Base-by-base conservation (phyloP, 2,888 invertebrate species). In the Volucella inanis region DNA sequence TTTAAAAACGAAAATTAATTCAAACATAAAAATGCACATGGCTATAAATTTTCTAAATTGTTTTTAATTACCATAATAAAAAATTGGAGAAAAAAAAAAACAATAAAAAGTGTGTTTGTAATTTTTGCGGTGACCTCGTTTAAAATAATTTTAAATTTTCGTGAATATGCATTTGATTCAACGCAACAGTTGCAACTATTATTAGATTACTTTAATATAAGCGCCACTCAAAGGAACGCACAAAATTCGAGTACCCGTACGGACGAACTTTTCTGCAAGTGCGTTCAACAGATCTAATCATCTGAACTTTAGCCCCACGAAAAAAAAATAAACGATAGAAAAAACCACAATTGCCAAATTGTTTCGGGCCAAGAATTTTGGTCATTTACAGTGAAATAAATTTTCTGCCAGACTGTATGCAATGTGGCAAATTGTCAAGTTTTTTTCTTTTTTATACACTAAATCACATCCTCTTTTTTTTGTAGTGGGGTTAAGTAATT, bases 391-490 rank as follows among this genome's bases (percentile, higher is more conserved):
- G 50, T 80, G 62, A 75, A 55, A 71, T 15, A 80, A 70, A 80
- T 80, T 61, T 59, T 47, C 68, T 62, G 67, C 67, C 70, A 76
- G 22, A 70, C 64, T 39, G 50, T 70, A 38, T 71, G 47, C 52
- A 38, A 18, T 61, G 39, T 85, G 84, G 85, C 85, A 76, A 72
- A 68, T 47, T 81, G 77, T 81, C 85, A 85, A 85, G 67, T 62
- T 43, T 65, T 68, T 62, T 52, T 50, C 54, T 65, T 14, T 50
- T 31, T 38, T 68, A 41, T 43, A 12, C 31, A 67, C 49, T 76
- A 54, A 74, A 52, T 57, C 62, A 50, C 72, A 74, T 64, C 43
- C 41, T 31, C n/a, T 57, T 55, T 45, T 54, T 14, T 31, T 47
- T 18, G 41, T 47, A 22, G 31, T 31, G 31, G 6, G 38, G 79